phyloP scores from a whole-genome alignment of 2,113 vertebrate genomes.

The Pholis gunnellus region DNA sequence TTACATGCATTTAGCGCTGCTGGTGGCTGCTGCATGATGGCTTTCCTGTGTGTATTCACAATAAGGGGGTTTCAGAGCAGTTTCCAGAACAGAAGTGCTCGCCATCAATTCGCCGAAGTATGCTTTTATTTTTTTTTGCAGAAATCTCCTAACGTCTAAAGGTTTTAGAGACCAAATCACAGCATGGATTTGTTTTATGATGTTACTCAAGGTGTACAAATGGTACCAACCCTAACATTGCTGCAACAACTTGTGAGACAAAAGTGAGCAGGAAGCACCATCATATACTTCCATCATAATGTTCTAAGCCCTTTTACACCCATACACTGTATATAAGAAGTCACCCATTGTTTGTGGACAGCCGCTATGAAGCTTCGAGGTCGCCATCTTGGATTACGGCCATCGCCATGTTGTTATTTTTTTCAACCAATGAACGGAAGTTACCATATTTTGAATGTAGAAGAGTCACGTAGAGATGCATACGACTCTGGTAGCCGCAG shows the following conservation, averaged over 20 bases:
- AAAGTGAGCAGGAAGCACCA: neutral
- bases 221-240: neutral
- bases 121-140: too few relatives aligned
- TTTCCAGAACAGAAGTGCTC: too few relatives aligned
- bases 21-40: neutral
- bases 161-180: neutral
- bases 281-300: neutral
- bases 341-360: neutral
- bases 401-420: neutral
- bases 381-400: neutral
- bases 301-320: neutral
- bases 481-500: neutral
- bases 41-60: too few relatives aligned
- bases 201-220: too few relatives aligned
- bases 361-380: neutral
- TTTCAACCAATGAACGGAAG: neutral
- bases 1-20: neutral
- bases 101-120: too few relatives aligned
- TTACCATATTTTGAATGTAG: neutral
- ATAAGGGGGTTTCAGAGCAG: too few relatives aligned
- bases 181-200: neutral
- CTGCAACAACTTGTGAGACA: neutral
- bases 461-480: neutral
- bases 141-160: too few relatives aligned
- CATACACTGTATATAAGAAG: neutral